phyloP scores from a whole-genome alignment of 1,140 invertebrate genomes.

The Brachionus angularis region DNA sequence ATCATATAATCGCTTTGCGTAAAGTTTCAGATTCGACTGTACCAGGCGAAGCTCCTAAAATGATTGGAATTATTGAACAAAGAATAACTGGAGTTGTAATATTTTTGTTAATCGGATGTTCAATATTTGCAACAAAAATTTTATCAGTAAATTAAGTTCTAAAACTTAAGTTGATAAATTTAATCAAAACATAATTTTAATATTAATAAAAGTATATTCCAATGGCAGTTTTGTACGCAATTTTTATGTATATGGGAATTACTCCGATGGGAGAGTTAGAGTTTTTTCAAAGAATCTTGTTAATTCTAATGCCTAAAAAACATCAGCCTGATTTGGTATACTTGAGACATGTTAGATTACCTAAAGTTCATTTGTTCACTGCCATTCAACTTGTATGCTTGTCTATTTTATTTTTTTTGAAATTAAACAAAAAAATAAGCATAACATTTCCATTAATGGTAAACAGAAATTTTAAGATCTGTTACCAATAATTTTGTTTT shows the following conservation, averaged over 20 bases:
- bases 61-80: slow-evolving; percentile 88
- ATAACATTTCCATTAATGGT: slow-evolving; percentile 98
- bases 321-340: slow-evolving; percentile 98
- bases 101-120: slow-evolving; percentile 71
- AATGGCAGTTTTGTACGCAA: slow-evolving; percentile 83
- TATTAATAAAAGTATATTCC: slow-evolving; percentile 74
- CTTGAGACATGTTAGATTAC: slow-evolving; percentile 79
- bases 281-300: slow-evolving; percentile 87
- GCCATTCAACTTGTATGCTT: slow-evolving; percentile 85
- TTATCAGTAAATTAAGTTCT: neutral
- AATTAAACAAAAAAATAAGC: slow-evolving; percentile 86
- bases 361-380: slow-evolving; percentile 89
- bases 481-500: too few relatives aligned
- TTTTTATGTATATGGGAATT: slow-evolving; percentile 98
- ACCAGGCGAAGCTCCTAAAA: slow-evolving; percentile 92
- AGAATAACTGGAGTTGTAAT: slow-evolving; percentile 83
- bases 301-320: slow-evolving; percentile 96
- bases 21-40: slow-evolving; percentile 91
- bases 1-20: slow-evolving; percentile 95
- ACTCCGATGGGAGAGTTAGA: slow-evolving; percentile 84
- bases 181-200: slow-evolving; percentile 38
- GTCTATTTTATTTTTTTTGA: slow-evolving; percentile 84
- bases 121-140: slow-evolving; percentile 40
- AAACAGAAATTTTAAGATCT: too few relatives aligned
- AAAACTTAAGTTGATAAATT: neutral